These are phyloP conservation scores for Epinephelus coioides DNA, from an alignment of 2,797 vertebrate genomes.

Conservation along the genomic window DNA sequence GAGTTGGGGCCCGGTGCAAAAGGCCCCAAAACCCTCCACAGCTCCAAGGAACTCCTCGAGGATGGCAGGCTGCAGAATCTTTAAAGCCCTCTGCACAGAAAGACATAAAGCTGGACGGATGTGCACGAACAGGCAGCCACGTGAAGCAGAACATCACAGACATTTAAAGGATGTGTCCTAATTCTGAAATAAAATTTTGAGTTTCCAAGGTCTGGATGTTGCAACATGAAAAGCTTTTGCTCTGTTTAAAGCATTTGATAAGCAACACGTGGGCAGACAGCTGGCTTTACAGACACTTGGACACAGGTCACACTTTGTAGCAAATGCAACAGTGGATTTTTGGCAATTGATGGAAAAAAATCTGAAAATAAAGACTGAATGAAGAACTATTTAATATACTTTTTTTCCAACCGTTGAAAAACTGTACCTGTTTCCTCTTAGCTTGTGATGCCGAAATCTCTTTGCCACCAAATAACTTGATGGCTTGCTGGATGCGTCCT, in stretches of 20 bases:
- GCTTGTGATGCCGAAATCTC: slow-evolving; percentile 77
- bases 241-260: background rate
- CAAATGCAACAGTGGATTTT: background rate
- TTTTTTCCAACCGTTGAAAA: no score
- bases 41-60: slow-evolving; percentile 90
- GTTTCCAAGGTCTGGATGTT: slow-evolving; percentile 34
- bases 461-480: slow-evolving; percentile 83
- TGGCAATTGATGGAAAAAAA: background rate
- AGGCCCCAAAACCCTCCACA: slow-evolving; percentile 84
- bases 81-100: slow-evolving; percentile 86
- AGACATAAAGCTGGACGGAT: slow-evolving; percentile 54
- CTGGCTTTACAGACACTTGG: background rate
- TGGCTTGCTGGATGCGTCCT: slow-evolving; percentile 84
- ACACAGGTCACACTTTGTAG: background rate
- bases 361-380: background rate
- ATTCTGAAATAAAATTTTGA: background rate
- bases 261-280: background rate
- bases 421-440: slow-evolving; percentile 88
- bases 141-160: slow-evolving; percentile 43
- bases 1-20: slow-evolving; percentile 81
- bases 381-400: background rate
- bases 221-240: background rate
- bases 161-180: background rate
- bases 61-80: slow-evolving; percentile 82
- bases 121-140: slow-evolving; percentile 16